A percentile compares a stretch with the other conserved stretches of the same genome.
Conservation (phyloP, 2,888 invertebrate genomes). For the Campopleginae sp. region DNA sequence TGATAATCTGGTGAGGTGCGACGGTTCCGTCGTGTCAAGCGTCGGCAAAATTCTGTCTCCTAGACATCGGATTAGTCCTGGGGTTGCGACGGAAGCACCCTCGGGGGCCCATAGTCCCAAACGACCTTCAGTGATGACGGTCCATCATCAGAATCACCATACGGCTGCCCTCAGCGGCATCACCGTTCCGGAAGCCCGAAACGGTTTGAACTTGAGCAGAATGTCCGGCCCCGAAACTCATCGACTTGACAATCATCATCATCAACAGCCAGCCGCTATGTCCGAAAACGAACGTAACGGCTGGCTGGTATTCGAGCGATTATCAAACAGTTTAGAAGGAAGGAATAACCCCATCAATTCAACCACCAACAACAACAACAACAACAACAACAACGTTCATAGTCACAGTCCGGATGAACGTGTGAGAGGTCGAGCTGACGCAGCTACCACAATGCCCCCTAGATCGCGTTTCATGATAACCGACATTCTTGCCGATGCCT, state of each 20-base stretch:
- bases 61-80: constrained; percentile 81
- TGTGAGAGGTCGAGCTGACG: constrained; percentile 67
- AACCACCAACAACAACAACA: constrained; percentile 60
- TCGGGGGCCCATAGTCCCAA: constrained; percentile 80
- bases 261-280: constrained; percentile 71
- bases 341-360: constrained; percentile 67
- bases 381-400: constrained; percentile 67
- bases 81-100: constrained; percentile 81
- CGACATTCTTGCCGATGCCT: constrained; percentile 90
- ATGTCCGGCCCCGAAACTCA: constrained; percentile 80
- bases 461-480: constrained; percentile 96
- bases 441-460: constrained; percentile 85
- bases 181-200: constrained; percentile 74
- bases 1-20: constrained; percentile 35
- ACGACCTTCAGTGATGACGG: constrained; percentile 82
- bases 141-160: constrained; percentile 83
- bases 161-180: constrained; percentile 83
- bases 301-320: constrained; percentile 71
- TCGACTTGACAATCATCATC: constrained; percentile 74
- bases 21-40: constrained; percentile 69
- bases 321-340: constrained; percentile 77
- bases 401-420: constrained; percentile 63
- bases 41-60: constrained; percentile 83
- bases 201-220: constrained; percentile 81
- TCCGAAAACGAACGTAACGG: constrained; percentile 65